These are phyloP conservation scores for Callaeas wilsoni DNA, from an alignment of 2,113 vertebrate genomes.

Conservation along the genomic window DNA sequence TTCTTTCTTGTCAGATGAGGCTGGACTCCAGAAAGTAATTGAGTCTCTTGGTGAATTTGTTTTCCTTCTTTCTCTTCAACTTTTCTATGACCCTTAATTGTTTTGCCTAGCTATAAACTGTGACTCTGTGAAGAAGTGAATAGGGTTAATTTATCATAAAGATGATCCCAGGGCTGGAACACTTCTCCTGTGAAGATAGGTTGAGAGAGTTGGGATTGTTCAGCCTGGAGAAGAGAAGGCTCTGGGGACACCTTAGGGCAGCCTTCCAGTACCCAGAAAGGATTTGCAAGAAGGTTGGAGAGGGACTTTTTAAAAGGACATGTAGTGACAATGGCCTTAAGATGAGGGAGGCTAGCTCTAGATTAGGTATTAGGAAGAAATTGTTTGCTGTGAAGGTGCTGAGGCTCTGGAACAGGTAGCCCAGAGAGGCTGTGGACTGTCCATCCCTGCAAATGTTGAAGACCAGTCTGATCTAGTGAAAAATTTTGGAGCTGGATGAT, in stretches of 20 bases:
- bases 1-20: not conserved
- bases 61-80: not conserved
- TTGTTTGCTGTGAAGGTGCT: not conserved
- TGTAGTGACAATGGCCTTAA: too few relatives aligned
- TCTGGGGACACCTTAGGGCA: not conserved
- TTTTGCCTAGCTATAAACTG: not conserved
- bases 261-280: not conserved
- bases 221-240: not conserved
- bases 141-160: not conserved
- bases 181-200: not conserved
- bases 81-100: not conserved
- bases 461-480: not conserved
- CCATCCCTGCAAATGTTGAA: not conserved
- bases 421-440: not conserved
- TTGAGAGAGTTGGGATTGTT: not conserved
- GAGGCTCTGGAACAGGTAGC: not conserved
- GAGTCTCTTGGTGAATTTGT: not conserved
- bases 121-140: not conserved
- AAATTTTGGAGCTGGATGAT: not conserved
- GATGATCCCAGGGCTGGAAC: not conserved
- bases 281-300: not conserved
- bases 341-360: not conserved
- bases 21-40: not conserved
- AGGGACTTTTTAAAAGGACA: not conserved
- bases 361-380: not conserved